Evolutionary conservation across 2,888 invertebrate species (phyloP).

Genomic region (Lamellibrachia satsuma): DNA sequence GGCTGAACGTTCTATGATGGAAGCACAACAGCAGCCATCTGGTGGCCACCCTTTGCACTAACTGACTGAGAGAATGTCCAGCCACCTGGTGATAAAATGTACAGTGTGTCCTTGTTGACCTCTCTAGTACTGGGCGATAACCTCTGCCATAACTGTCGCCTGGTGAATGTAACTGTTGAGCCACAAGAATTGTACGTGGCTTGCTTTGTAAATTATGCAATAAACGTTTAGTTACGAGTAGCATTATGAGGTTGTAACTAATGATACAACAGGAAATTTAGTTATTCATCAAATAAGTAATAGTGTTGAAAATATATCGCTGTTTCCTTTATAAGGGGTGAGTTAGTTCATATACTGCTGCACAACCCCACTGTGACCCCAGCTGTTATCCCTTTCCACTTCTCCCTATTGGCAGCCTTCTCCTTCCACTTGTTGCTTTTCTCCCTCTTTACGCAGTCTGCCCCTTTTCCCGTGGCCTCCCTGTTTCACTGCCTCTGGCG

Average conservation of each 20-base stretch:
- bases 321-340: too few relatives aligned
- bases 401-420: too few relatives aligned
- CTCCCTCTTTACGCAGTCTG: too few relatives aligned
- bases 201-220: background rate
- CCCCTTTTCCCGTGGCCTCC: too few relatives aligned
- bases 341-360: too few relatives aligned
- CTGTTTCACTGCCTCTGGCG: too few relatives aligned
- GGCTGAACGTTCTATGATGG: slow-evolving; percentile 26
- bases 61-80: background rate
- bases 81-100: background rate
- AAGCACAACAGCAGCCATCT: background rate
- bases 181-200: background rate
- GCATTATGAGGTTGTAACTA: background rate
- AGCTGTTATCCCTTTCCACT: too few relatives aligned
- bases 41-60: background rate
- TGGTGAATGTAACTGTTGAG: background rate
- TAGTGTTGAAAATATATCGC: too few relatives aligned
- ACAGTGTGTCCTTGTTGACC: background rate
- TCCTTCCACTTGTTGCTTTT: too few relatives aligned
- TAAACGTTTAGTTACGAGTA: background rate
- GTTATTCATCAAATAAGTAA: too few relatives aligned
- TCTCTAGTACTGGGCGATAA: background rate
- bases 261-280: too few relatives aligned
- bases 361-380: too few relatives aligned
- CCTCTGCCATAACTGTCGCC: background rate